Conservation (phyloP, 2,888 invertebrate genomes). For the Keiferia lycopersicella region DNA sequence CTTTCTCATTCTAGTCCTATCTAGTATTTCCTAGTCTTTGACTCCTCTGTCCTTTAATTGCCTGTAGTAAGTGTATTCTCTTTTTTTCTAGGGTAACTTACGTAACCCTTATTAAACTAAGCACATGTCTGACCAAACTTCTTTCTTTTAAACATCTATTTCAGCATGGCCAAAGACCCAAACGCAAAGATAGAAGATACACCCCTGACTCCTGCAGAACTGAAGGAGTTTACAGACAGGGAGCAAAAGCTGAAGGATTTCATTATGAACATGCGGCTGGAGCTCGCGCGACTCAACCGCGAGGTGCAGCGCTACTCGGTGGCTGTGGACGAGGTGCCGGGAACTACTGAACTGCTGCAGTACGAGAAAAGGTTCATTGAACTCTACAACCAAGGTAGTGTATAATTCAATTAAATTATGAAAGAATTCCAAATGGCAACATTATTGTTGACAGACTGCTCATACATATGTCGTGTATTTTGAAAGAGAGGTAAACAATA, state of each 20-base stretch:
- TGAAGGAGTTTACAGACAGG: constrained; percentile 66
- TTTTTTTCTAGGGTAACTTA: too few relatives aligned
- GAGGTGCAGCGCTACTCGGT: constrained; percentile 90
- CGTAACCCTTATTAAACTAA: too few relatives aligned
- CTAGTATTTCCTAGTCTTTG: too few relatives aligned
- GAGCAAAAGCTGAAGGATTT: constrained; percentile 65
- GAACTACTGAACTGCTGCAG: constrained; percentile 95
- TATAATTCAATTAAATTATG: too few relatives aligned
- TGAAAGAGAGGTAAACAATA: too few relatives aligned
- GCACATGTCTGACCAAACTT: neutral
- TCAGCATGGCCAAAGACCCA: constrained; percentile 56
- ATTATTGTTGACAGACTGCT: too few relatives aligned
- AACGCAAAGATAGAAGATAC: constrained; percentile 54
- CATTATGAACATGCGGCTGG: constrained; percentile 74
- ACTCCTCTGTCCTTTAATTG: too few relatives aligned
- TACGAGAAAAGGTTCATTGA: constrained; percentile 98
- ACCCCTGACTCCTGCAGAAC: constrained; percentile 61
- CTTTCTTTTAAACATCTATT: constrained; percentile 26
- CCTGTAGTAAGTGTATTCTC: too few relatives aligned
- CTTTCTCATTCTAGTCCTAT: too few relatives aligned
- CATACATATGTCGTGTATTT: too few relatives aligned
- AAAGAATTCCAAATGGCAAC: too few relatives aligned
- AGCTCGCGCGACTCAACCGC: constrained; percentile 89
- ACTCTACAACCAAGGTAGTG: constrained; percentile 94
- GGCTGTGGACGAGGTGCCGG: constrained; percentile 95